Percentiles rank a stretch among this genome's conserved stretches.
Conservation (phyloP, 1,140 invertebrate species). For the Andricus grossulariae region DNA sequence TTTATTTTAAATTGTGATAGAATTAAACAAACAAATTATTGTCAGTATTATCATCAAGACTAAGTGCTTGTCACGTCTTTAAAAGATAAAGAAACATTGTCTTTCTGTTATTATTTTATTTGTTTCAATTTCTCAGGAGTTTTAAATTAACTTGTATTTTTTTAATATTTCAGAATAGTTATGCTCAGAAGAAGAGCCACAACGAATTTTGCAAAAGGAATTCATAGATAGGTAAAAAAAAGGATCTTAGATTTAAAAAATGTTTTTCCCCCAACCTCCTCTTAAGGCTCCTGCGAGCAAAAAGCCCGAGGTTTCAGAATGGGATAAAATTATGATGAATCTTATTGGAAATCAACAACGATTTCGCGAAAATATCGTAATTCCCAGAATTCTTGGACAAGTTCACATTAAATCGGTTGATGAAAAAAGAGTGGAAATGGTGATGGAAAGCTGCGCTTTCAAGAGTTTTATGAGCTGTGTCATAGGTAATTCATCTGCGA, state of each 20-base stretch:
- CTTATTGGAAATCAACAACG: slow-evolving; percentile 70
- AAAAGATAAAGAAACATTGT: too few species aligned
- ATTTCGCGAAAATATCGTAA: slow-evolving; percentile 88
- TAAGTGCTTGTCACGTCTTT: too few species aligned
- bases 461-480: slow-evolving; percentile 94
- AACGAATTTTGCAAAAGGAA: too few species aligned
- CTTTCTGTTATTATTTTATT: too few species aligned
- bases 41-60: too few species aligned
- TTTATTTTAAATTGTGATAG: too few species aligned
- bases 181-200: too few species aligned
- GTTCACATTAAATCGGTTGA: slow-evolving; percentile 89
- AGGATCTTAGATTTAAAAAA: background rate
- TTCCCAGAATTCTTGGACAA: slow-evolving; percentile 85
- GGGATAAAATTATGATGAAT: slow-evolving; percentile 65
- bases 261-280: slow-evolving; percentile 5
- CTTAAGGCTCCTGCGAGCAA: background rate
- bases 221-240: too few species aligned
- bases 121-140: too few species aligned
- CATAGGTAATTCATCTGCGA: slow-evolving; percentile 79
- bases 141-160: too few species aligned
- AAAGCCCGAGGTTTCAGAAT: slow-evolving; percentile 41
- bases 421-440: slow-evolving; percentile 90
- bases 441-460: slow-evolving; percentile 94
- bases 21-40: too few species aligned
- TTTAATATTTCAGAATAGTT: too few species aligned